Evolutionary conservation across 2,888 invertebrate genomes (phyloP), one percentile per base, ranked within the genome.

Genomic region (Drosophila meridiana): DNA sequence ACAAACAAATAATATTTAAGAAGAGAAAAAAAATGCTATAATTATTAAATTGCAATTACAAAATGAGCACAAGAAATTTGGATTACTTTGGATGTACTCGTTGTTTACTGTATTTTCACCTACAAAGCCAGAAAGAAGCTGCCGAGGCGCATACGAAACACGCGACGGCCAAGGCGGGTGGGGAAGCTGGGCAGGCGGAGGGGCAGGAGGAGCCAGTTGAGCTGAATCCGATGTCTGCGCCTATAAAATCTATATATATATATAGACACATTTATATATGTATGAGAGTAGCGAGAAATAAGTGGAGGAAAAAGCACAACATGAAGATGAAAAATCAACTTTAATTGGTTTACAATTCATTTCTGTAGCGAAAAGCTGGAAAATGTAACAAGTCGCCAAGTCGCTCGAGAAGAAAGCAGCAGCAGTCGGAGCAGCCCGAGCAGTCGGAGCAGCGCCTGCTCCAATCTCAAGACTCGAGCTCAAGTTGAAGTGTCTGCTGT

Each of bases 341-440:
- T 89, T 85, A 91, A 90, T 90, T 88, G 89, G 80, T 77, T 77
- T 76, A 82, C 81, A 90, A 89, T 90, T 85, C 86, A 91, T 90
- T 88, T 83, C 80, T 76, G 73, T 47, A 71, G 84, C 87, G 86
- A 78, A 81, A 78, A 75, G 68, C 63, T 76, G 85, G 71, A 86
- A 86, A 89, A 77, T 90, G 73, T 87, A 84, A 76, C 84, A 65
- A 66, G 56, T 52, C 45, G 45, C 58, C 34, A 58, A 58, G 58
- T 36, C 20, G 57, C 64, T 59, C 43, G 58, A 65, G 67, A 89
- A 89, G 84, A 84, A 84, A 89, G 84, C 84, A 87, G 74, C 61
- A 53, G 62, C 65, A 64, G 68, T 59, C 20, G 13, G 36, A 34
- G 32, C 34, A 8, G 34, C 13, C 83, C 80, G 89, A 86, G 73